Evolutionary conservation across 2,888 invertebrate species (phyloP), one percentile per base, ranked within the genome.

Genomic region (Catocala nupta): DNA sequence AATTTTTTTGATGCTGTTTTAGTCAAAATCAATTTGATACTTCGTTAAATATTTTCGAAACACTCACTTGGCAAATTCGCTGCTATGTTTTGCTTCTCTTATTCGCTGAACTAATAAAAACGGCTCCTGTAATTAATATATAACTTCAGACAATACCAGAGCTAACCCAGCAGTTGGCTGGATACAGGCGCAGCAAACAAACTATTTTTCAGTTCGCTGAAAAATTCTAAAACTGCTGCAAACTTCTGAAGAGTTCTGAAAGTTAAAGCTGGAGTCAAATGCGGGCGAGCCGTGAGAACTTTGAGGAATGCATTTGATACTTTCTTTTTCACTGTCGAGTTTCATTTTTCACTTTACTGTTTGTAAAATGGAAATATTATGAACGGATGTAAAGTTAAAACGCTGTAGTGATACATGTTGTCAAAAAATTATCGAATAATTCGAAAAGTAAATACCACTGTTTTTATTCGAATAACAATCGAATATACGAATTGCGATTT

Each of bases 221-320:
- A 62, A 56, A 61, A 53, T 62, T 34, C 12, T 36, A 10, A 56
- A 53, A 57, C 48, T 12, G 43, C 11, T 57, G 36, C 36, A 59
- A 67, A 25, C 67, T 60, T 25, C 25, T 49, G 10, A 57, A 44
- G n/a, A 63, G 48, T 63, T 60, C n/a, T 55, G 47, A 39, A 63
- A 71, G 59, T 68, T 72, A 11, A 59, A 16, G 25, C 25, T 25
- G 25, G 43, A 65, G 65, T 65, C 65, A 59, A 53, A 72, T 69
- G 61, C 59, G 56, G 60, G 50, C 36, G 5, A 53, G 16, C 10
- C 10, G 51, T 53, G 25, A 25, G n/a, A 55, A 63, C 45, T 60
- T 65, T 25, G n/a, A 11, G 13, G 45, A 49, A 34, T 48, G 51
- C 55, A 54, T 55, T 66, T 11, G 42, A 61, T 56, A 55, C 25